These are phyloP conservation scores for Montipora sp. DNA, from an alignment of 64 coral and sea anemone genomes.

Conservation along the genomic window DNA sequence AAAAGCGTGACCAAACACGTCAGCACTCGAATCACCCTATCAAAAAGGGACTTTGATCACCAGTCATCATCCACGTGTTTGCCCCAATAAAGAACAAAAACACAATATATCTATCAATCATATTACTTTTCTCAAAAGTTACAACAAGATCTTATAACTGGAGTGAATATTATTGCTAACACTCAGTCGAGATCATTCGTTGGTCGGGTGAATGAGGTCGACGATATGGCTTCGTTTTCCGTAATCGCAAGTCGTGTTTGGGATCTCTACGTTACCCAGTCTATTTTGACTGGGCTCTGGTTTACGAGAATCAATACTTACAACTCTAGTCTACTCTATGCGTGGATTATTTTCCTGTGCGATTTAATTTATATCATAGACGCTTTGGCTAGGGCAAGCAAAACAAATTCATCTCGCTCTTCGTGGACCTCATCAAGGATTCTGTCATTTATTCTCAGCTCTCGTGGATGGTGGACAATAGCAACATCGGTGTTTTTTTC, in stretches of 20 bases:
- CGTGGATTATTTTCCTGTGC: conserved; percentile 61
- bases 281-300: conserved; percentile 52
- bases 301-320: conserved; percentile 48
- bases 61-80: neutral
- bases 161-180: neutral
- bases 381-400: conserved; percentile 44
- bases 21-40: neutral
- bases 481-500: neutral
- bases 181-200: no score
- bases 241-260: neutral
- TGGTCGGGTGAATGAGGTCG: no score
- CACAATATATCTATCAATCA: neutral
- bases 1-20: neutral
- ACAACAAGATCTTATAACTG: no score
- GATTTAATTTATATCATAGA: conserved; percentile 70
- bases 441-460: neutral
- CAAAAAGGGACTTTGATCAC: neutral
- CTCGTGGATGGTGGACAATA: neutral
- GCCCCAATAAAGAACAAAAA: neutral
- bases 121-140: neutral
- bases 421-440: neutral
- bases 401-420: conserved; percentile 11
- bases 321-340: conserved; percentile 43
- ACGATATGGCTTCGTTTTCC: neutral
- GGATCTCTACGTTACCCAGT: conserved; percentile 56